Percentiles rank a stretch among this genome's conserved stretches.
Conservation (phyloP, 1,140 invertebrate species). For the Drosophila nigrodunni region DNA sequence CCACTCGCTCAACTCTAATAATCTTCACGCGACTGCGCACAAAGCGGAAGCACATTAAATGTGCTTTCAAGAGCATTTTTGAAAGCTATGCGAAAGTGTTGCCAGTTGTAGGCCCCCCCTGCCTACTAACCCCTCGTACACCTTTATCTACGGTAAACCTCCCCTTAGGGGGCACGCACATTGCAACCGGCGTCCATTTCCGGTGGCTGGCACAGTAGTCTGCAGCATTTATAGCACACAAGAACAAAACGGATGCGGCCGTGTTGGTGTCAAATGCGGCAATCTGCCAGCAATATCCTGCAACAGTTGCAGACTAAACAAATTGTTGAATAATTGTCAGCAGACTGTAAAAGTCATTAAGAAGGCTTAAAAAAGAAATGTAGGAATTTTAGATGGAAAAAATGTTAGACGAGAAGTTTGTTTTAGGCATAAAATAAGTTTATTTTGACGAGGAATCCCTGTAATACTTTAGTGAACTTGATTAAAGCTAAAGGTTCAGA, state of each 20-base stretch:
- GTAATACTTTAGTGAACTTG: no score
- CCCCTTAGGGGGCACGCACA: slow-evolving; percentile 27
- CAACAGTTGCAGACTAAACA: slow-evolving; percentile 28
- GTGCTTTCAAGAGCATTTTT: slow-evolving; percentile 47
- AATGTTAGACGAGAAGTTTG: no score
- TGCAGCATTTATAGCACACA: slow-evolving; percentile 31
- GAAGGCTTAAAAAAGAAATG: no score
- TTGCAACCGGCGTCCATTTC: slow-evolving; percentile 45
- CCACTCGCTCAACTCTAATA: slow-evolving; percentile 2
- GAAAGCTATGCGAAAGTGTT: slow-evolving; percentile 53
- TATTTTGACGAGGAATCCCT: no score
- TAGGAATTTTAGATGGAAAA: no score
- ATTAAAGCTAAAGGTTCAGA: no score
- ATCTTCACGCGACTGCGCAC: slow-evolving; percentile 54
- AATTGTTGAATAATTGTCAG: neutral
- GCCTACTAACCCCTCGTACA: neutral
- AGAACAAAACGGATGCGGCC: slow-evolving; percentile 23
- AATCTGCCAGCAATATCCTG: slow-evolving; percentile 70
- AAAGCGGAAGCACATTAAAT: slow-evolving; percentile 54
- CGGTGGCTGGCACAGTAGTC: slow-evolving; percentile 16
- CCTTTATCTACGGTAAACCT: neutral
- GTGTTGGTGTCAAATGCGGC: slow-evolving; percentile 36
- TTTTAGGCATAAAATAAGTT: no score
- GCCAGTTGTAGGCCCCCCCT: neutral
- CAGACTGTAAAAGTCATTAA: no score